These are phyloP conservation scores for Trachymyrmex cornetzi DNA, from an alignment of 1,140 invertebrate genomes.

Conservation along the genomic window DNA sequence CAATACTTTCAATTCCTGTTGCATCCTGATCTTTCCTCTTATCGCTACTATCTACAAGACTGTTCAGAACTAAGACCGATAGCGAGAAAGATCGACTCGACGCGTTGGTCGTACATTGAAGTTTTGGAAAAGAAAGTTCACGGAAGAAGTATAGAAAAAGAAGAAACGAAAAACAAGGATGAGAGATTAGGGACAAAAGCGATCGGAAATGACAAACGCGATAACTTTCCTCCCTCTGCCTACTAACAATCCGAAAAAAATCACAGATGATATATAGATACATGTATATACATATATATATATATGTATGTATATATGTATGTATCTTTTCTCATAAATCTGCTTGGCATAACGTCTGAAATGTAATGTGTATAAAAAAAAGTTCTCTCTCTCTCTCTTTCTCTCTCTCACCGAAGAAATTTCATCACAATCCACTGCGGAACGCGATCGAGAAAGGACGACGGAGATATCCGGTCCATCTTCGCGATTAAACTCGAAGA, in stretches of 20 bases:
- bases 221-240: constrained; percentile 61
- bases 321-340: constrained; percentile 75
- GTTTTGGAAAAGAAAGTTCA: constrained; percentile 26
- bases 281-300: no score
- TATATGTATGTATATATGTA: constrained; percentile 34
- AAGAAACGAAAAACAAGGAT: constrained; percentile 25
- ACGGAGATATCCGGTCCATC: constrained; percentile 30
- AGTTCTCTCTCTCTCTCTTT: constrained; percentile 57
- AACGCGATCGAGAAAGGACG: constrained; percentile 24
- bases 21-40: not conserved
- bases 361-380: constrained; percentile 83
- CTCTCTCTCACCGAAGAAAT: constrained; percentile 61
- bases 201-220: constrained; percentile 66
- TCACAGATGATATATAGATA: constrained; percentile 79
- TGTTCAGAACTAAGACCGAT: constrained; percentile 27
- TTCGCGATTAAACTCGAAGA: constrained; percentile 8
- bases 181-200: constrained; percentile 53
- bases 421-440: constrained; percentile 65
- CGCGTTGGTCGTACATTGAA: constrained; percentile 7
- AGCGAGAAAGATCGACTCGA: constrained; percentile 34
- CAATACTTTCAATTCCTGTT: constrained; percentile 1
- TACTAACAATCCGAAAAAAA: constrained; percentile 74
- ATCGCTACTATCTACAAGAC: constrained; percentile 44
- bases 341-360: constrained; percentile 82
- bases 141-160: constrained; percentile 24